Evolutionary conservation across 2,113 vertebrate genomes (phyloP).

Genomic region (Zingel zingel): DNA sequence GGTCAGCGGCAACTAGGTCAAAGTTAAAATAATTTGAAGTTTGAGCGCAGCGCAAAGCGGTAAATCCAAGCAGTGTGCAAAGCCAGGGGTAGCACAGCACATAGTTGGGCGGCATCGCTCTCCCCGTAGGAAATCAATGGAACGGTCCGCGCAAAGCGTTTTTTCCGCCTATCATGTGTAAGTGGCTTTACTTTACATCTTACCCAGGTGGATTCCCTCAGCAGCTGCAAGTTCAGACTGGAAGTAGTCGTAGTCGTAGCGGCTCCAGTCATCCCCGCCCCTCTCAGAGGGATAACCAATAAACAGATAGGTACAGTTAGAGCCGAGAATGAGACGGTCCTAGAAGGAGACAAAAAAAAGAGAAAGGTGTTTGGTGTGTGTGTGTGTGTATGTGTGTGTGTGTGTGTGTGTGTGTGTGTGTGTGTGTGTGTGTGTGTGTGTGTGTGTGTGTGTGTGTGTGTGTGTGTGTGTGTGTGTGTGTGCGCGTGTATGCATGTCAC

Average conservation of each 20-base stretch:
- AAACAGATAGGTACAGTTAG: conserved; percentile 89
- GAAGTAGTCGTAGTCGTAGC: conserved; percentile 91
- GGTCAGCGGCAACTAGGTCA: too few species aligned
- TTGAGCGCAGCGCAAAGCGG: too few species aligned
- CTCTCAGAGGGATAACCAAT: conserved; percentile 88
- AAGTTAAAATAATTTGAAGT: too few species aligned
- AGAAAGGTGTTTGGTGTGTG: too few species aligned
- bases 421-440: not conserved
- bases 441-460: not conserved
- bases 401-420: not conserved
- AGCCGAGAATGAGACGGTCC: conserved; percentile 91
- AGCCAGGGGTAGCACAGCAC: too few species aligned
- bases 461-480: not conserved
- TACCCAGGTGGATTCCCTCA: conserved; percentile 87
- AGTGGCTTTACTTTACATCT: not conserved
- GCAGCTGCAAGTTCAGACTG: conserved; percentile 89
- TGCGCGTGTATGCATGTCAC: not conserved
- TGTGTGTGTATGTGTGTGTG: not conserved
- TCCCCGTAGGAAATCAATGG: too few species aligned
- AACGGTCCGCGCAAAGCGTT: too few species aligned
- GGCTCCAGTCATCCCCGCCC: conserved; percentile 83
- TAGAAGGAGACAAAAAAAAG: conserved; percentile 32
- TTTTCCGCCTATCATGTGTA: too few species aligned
- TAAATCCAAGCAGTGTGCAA: too few species aligned
- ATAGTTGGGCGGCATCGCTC: too few species aligned